A percentile compares a stretch with the other conserved stretches of the same genome.
These are phyloP conservation scores for Yoshiicerus persimilis DNA, from an alignment of 1,140 invertebrate genomes.

Conservation along the genomic window DNA sequence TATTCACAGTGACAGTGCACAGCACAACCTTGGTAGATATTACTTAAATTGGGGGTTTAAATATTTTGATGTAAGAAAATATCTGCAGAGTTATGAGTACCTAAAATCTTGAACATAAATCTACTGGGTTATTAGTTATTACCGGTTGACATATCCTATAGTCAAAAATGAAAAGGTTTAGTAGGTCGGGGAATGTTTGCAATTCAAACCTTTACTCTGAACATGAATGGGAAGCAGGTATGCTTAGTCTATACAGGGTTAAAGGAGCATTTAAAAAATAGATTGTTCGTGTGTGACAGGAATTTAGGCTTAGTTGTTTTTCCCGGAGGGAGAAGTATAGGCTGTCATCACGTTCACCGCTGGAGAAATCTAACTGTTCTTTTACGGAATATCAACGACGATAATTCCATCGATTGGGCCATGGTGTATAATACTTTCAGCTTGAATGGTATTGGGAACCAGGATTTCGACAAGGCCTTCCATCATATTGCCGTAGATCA, in stretches of 20 bases:
- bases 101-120: no score
- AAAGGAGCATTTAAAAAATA: not conserved
- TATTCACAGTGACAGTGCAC: no score
- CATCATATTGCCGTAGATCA: not conserved
- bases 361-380: not conserved
- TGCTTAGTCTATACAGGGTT: not conserved
- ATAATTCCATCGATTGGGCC: not conserved
- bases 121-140: no score
- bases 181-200: no score
- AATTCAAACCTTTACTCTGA: not conserved
- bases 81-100: no score
- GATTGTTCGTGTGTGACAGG: not conserved
- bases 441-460: not conserved
- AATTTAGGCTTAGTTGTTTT: not conserved
- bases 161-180: no score
- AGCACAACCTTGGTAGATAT: no score
- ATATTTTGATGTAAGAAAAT: no score
- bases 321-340: not conserved
- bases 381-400: not conserved
- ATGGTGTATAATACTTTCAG: not conserved
- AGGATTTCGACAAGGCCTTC: not conserved
- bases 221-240: not conserved
- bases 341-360: not conserved
- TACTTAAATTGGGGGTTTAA: no score
- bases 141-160: no score